Base-by-base conservation (phyloP, 2,888 invertebrate genomes). In the Neuroscelio doddi region DNA sequence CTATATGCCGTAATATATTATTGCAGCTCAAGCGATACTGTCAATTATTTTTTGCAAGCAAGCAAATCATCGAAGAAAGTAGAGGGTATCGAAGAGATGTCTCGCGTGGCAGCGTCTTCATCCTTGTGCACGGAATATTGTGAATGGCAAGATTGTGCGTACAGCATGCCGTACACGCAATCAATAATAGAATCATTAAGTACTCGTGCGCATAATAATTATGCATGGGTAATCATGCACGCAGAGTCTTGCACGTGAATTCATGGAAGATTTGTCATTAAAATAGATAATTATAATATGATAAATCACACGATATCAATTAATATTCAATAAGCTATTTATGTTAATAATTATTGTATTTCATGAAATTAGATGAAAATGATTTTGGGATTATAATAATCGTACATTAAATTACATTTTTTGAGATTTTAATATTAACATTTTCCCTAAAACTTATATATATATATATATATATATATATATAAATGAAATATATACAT, bases 1-100 rank as follows among this genome's bases (percentile, higher is more conserved):
- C 57, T 53, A 64, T 47, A 49, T 64, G 64, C 58, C 57, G 57
- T 57, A 63, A 63, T 42, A 14, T 49, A 42, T 63, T 52, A 57
- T 57, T 63, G 57, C 52, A 47, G 57, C 52, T 52, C 52, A 51
- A 63, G 63, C 44, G 47, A 52, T 63, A 56, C 52, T 57, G 52
- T 27, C 57, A 42, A 63, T 57, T 63, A 62, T 55, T 50, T 50
- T 55, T 10, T 44, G 49, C 44, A 39, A 38, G 49, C 45, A 14
- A 47, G 63, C 55, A 46, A 39, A 62, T 45, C 45, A 39, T 39
- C 26, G 17, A 30, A 53, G 53, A 55, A 53, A 46, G 30, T 21
- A 30, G 47, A 44, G 49, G 38, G 12, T n/a, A 32, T 30, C 36
- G 47, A 7, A 30, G 47, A 53, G 42, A 41, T 30, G 36, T 4